Evolutionary conservation across 2,888 invertebrate genomes (phyloP).

Genomic region (Leucophora obtusa): DNA sequence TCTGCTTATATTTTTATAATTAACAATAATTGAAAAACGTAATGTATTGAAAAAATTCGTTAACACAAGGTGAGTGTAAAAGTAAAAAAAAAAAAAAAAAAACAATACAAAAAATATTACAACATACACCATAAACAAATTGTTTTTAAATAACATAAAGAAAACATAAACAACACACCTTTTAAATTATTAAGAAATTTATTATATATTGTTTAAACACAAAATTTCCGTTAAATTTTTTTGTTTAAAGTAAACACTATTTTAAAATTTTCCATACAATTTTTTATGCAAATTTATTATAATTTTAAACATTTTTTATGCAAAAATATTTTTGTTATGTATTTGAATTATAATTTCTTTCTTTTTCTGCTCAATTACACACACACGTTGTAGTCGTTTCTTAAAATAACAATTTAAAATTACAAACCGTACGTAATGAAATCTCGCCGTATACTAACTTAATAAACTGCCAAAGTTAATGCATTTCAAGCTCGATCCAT

Average conservation of each 20-base stretch:
- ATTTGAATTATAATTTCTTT: conserved; percentile 4
- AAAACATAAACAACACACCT: conserved; percentile 35
- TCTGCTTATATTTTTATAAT: conserved; percentile 42
- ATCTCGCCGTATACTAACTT: conserved; percentile 53
- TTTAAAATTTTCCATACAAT: neutral
- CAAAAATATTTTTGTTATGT: neutral
- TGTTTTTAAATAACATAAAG: neutral
- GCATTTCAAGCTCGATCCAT: conserved; percentile 50
- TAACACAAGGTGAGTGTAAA: neutral
- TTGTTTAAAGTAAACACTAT: neutral
- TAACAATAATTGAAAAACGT: conserved; percentile 46
- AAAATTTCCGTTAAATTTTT: neutral
- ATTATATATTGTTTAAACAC: neutral
- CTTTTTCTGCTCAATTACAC: conserved; percentile 9
- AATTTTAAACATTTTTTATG: neutral
- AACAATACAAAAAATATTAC: neutral
- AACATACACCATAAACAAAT: conserved; percentile 6
- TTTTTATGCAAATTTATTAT: conserved; percentile 6
- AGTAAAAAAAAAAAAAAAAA: neutral
- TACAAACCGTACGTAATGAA: conserved; percentile 37
- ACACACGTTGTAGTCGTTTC: conserved; percentile 27
- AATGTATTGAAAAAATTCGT: conserved; percentile 16
- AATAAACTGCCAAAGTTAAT: conserved; percentile 46
- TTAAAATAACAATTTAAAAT: neutral
- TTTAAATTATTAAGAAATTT: conserved; percentile 8